phyloP scores from a whole-genome alignment of 1,140 invertebrate species.

The Drosophila eugracilis region DNA sequence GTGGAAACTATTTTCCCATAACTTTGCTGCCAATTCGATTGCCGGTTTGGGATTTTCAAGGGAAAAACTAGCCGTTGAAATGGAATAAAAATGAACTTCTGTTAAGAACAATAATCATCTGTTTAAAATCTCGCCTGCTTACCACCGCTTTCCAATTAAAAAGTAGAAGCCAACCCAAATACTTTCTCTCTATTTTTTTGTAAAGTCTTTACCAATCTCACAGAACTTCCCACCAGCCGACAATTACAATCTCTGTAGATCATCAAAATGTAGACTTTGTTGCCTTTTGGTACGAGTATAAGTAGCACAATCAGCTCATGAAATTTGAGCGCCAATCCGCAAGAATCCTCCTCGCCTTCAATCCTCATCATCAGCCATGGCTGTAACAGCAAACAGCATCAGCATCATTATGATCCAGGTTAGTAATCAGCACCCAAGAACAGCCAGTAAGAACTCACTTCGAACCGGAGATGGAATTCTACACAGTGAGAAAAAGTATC shows the following conservation, averaged over 20 bases:
- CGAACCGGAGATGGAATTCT: constrained; percentile 21
- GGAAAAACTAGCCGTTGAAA: neutral
- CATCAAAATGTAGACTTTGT: constrained; percentile 51
- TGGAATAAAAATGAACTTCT: neutral
- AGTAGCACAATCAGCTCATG: constrained; percentile 72
- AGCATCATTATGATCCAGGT: constrained; percentile 40
- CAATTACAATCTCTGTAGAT: constrained; percentile 46
- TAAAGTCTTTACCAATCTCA: constrained; percentile 9
- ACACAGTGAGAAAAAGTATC: constrained; percentile 10
- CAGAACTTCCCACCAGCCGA: constrained; percentile 35
- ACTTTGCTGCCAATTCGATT: neutral
- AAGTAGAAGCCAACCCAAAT: constrained; percentile 1
- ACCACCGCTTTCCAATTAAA: constrained; percentile 4
- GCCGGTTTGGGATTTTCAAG: neutral
- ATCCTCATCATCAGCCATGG: constrained; percentile 22
- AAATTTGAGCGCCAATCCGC: constrained; percentile 73
- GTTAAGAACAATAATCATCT: neutral
- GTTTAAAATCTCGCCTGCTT: neutral
- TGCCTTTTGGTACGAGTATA: constrained; percentile 59
- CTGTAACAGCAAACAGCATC: constrained; percentile 22
- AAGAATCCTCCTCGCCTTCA: constrained; percentile 50
- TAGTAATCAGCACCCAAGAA: constrained; percentile 50
- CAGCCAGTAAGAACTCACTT: constrained; percentile 25
- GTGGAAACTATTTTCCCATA: constrained; percentile 33
- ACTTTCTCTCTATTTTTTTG: constrained; percentile 30